Evolutionary conservation across 2,113 vertebrate genomes (phyloP), one percentile per base, ranked within the genome.

Genomic region (Atlantisia rogersi): DNA sequence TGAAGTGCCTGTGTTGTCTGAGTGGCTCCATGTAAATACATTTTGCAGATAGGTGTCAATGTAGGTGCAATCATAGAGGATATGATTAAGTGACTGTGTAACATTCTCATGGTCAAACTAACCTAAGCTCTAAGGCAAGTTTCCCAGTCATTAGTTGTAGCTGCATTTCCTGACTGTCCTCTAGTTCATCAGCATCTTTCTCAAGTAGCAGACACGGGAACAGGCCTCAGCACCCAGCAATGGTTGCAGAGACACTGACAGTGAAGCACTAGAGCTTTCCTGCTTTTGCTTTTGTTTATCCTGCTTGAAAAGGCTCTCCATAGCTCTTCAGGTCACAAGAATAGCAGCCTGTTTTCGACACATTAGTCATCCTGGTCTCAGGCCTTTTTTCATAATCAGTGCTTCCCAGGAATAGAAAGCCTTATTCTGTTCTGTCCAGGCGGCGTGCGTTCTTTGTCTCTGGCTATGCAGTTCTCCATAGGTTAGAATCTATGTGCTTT

Each of bases 251-350:
- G 52, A 35, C 64, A 17, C 35, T 53, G 73, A 32, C 53, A 75
- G 18, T 42, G 69, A 70, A 86, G 76, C 76, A 68, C 35, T 52
- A 52, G 76, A 73, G 39, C 58, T 90, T 88, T 77, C 82, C 88
- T 88, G 67, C 75, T 90, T 85, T 85, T 92, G 29, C 53, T 86
- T 90, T 86, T 93, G 71, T 96, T 93, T 91, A 55, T 86, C 59
- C 88, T 86, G 88, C 92, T 95, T 94, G 92, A 93, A 88, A 93
- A 94, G 75, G 59, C 92, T 92, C 88, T 97, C 88, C 90, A 90
- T 46, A 65, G 92, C 94, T 95, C 96, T 97, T 93, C 88, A 97
- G 94, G 95, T 96, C 88, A 50, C 88, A 94, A 97, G 95, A 96
- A 97, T 92, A 96, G 89, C 83, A 82, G 89, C 78, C 86, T 91